Percentiles rank a stretch among this genome's conserved stretches.
Evolutionary conservation across 2,888 invertebrate species (phyloP).

Genomic region (Ectobius pallidus): DNA sequence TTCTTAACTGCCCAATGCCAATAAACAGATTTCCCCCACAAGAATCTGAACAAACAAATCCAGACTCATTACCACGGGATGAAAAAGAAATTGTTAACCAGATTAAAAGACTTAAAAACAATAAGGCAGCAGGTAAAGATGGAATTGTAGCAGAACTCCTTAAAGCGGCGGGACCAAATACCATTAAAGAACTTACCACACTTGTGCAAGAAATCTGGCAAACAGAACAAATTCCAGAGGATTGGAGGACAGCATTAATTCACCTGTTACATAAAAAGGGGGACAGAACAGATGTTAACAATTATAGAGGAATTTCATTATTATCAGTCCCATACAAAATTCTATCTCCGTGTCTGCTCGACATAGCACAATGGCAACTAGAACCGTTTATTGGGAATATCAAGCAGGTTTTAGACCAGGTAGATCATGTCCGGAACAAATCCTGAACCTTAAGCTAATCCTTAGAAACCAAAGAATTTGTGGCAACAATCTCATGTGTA

Average conservation of each 20-base stretch:
- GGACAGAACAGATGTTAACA: neutral
- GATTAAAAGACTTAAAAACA: conserved; percentile 3
- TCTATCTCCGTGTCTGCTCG: neutral
- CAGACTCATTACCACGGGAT: neutral
- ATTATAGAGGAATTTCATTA: conserved; percentile 6
- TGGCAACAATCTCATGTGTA: neutral
- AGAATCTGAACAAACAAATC: neutral
- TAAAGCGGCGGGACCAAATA: conserved; percentile 22
- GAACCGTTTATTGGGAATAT: neutral
- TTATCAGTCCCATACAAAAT: conserved; percentile 9
- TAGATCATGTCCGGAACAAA: conserved; percentile 1
- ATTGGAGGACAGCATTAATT: conserved; percentile 26
- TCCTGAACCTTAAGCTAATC: conserved; percentile 7
- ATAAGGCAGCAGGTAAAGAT: conserved; percentile 4
- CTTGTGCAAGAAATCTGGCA: neutral
- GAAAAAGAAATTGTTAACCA: neutral
- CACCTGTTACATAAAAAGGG: conserved; percentile 26
- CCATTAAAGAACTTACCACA: neutral
- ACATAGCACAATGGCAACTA: neutral
- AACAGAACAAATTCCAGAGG: conserved; percentile 26
- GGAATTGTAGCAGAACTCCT: neutral
- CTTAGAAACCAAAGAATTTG: neutral
- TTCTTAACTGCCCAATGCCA: neutral
- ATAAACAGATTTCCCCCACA: neutral
- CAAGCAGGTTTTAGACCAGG: conserved; percentile 6